Percentiles rank a stretch among this genome's conserved stretches.
These are phyloP conservation scores for Tenodera sinensis DNA, from an alignment of 2,888 invertebrate genomes.

Conservation along the genomic window DNA sequence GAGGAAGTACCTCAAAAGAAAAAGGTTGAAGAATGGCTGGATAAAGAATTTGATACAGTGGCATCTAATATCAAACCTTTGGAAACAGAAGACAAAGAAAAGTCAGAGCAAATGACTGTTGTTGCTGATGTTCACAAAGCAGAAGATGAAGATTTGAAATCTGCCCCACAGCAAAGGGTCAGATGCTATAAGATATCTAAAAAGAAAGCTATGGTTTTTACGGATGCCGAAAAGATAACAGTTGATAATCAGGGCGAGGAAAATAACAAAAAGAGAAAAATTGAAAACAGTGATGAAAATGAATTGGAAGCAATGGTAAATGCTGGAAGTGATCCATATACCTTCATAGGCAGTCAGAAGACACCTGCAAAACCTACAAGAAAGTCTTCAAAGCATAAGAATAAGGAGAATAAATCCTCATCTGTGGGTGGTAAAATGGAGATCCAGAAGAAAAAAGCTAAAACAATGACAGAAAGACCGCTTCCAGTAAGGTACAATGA, in stretches of 20 bases:
- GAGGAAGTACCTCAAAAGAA: background rate
- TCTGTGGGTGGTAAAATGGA: background rate
- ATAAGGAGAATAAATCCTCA: background rate
- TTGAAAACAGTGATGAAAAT: background rate
- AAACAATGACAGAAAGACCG: background rate
- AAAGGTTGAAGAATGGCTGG: slow-evolving; percentile 1
- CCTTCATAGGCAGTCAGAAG: background rate
- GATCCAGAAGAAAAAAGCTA: background rate
- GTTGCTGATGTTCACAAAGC: background rate
- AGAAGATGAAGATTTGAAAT: background rate
- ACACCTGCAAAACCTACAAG: background rate
- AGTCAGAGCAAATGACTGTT: background rate
- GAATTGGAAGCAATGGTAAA: background rate
- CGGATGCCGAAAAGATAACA: background rate
- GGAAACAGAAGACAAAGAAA: background rate
- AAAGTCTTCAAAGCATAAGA: background rate
- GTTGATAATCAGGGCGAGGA: background rate
- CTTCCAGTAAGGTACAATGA: background rate
- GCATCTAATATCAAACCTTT: background rate
- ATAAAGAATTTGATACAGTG: background rate
- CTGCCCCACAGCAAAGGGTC: background rate
- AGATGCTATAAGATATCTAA: background rate
- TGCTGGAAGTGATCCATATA: background rate
- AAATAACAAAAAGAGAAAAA: background rate
- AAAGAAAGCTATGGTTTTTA: background rate